A percentile compares a stretch with the other conserved stretches of the same genome.
These are phyloP conservation scores for Hemitrygon akajei DNA, from an alignment of 2,797 vertebrate species.

Conservation along the genomic window DNA sequence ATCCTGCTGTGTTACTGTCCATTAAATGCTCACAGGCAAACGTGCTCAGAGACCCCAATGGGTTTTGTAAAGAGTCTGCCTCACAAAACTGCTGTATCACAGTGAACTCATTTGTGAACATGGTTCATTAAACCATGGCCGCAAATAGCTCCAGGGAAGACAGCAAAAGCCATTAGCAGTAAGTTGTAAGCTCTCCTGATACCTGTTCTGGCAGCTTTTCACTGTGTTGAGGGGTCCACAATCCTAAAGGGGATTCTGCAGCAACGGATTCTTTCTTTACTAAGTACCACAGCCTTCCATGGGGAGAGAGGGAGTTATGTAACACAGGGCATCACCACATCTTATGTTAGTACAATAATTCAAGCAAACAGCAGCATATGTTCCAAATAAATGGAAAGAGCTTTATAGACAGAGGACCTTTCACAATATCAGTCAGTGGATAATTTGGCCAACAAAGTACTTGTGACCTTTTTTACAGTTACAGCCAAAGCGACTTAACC, in stretches of 20 bases:
- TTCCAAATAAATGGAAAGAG: background rate
- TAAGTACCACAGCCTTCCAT: background rate
- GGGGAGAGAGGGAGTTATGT: background rate
- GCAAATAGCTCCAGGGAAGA: background rate
- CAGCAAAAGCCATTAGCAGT: background rate
- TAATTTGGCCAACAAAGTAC: background rate
- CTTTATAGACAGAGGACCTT: background rate
- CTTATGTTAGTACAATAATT: background rate
- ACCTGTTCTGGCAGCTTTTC: constrained; percentile 13
- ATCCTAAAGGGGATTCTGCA: background rate
- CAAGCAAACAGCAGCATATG: background rate
- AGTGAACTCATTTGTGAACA: background rate
- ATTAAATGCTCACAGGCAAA: background rate
- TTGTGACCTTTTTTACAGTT: background rate
- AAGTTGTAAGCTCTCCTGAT: background rate
- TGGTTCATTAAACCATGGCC: background rate
- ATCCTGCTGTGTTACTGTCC: background rate
- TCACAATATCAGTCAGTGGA: background rate
- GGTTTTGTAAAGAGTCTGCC: background rate
- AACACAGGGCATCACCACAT: background rate
- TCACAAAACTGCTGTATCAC: background rate
- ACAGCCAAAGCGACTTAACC: too few relatives aligned
- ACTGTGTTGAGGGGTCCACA: background rate
- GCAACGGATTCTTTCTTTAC: background rate
- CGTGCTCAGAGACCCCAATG: background rate